Conservation (phyloP, 2,113 vertebrate genomes). For the Oncorhynchus mykiss region DNA sequence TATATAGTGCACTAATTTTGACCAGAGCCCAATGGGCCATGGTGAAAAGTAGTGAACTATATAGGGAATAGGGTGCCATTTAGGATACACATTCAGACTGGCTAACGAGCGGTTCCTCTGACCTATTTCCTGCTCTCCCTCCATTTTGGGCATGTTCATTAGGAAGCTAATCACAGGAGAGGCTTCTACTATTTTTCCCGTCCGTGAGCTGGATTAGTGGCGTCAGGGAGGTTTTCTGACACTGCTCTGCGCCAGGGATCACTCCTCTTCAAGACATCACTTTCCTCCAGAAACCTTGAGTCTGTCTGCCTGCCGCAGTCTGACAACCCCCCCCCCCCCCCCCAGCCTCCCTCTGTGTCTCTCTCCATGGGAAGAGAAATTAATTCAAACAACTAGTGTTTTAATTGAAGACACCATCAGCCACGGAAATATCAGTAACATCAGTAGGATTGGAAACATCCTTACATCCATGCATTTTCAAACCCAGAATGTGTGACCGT, state of each 20-base stretch:
- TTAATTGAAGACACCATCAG: slow-evolving; percentile 45
- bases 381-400: slow-evolving; percentile 32
- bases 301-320: slow-evolving; percentile 13
- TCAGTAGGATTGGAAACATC: neutral
- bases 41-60: too few species aligned
- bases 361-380: slow-evolving; percentile 21
- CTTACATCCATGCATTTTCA: slow-evolving; percentile 18
- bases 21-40: too few species aligned
- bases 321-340: neutral
- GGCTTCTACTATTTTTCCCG: slow-evolving; percentile 36
- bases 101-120: slow-evolving; percentile 59
- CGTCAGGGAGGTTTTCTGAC: slow-evolving; percentile 65
- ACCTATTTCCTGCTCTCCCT: slow-evolving; percentile 56
- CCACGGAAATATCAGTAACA: slow-evolving; percentile 18
- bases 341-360: neutral
- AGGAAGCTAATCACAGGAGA: slow-evolving; percentile 64
- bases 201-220: slow-evolving; percentile 51
- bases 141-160: slow-evolving; percentile 62
- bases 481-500: slow-evolving; percentile 9
- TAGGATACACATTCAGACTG: slow-evolving; percentile 36
- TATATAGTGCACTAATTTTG: too few species aligned
- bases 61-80: too few species aligned
- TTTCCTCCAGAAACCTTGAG: slow-evolving; percentile 35
- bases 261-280: slow-evolving; percentile 37
- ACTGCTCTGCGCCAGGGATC: slow-evolving; percentile 55